phyloP scores from a whole-genome alignment of 2,888 invertebrate species.

The Caenorhabditis sp. region DNA sequence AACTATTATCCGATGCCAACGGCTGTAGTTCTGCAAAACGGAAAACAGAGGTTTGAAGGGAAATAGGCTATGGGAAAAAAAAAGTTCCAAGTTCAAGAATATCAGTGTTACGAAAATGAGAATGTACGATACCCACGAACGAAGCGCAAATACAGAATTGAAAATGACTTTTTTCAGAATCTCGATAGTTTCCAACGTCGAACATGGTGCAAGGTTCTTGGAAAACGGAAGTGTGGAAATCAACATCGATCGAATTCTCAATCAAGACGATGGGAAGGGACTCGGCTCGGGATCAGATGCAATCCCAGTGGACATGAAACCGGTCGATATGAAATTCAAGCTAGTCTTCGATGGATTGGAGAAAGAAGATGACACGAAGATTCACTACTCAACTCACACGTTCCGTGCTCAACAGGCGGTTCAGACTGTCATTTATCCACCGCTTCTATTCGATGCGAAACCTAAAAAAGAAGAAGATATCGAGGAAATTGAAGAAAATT shows the following conservation, averaged over 20 bases:
- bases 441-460: constrained; percentile 29
- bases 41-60: constrained; percentile 28
- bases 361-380: not conserved
- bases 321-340: constrained; percentile 72
- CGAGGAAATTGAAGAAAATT: constrained; percentile 33
- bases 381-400: constrained; percentile 42
- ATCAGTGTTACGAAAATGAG: too few species aligned
- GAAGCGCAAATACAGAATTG: too few species aligned
- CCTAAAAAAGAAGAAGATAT: constrained; percentile 27
- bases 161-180: constrained; percentile 40
- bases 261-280: constrained; percentile 77
- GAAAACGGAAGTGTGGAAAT: constrained; percentile 55
- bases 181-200: constrained; percentile 57
- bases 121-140: too few species aligned
- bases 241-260: constrained; percentile 71
- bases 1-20: constrained; percentile 79
- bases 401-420: constrained; percentile 50
- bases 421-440: constrained; percentile 57
- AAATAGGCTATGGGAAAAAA: too few species aligned
- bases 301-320: constrained; percentile 71
- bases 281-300: constrained; percentile 68
- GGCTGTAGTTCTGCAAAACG: constrained; percentile 67
- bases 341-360: constrained; percentile 60
- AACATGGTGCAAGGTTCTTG: constrained; percentile 60
- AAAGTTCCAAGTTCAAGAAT: not conserved